Evolutionary conservation across 2,888 invertebrate species (phyloP), one percentile per base, ranked within the genome.

Genomic region (Linyphia triangularis): DNA sequence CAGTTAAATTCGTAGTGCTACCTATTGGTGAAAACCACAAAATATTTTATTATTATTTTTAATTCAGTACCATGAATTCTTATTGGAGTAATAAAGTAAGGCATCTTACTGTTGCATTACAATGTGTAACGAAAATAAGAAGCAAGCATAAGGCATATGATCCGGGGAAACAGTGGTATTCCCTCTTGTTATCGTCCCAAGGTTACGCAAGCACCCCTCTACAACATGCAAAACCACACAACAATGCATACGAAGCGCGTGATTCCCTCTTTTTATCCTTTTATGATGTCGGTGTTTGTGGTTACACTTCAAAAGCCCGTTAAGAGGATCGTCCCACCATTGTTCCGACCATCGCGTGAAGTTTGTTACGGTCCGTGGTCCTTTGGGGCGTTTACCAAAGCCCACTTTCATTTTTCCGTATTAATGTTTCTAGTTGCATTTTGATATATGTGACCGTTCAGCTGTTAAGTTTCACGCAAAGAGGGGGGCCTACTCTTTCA

Each of bases 391-490:
- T 22, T 24, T 3, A 37, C 77, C 61, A n/a, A 51, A 19, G 30
- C 63, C 33, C 19, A 51, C 51, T 70, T 70, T 69, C n/a, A 51
- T 30, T 78, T 79, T 57, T 57, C 67, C 37, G 59, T 70, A 59
- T 81, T 51, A 51, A 30, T 81, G 81, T 59, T 69, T 77, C 59
- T 51, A 57, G 51, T 59, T 37, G 81, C 69, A 70, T 81, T 70
- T 70, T 70, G 69, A 59, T 70, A 51, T 37, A 57, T 81, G 70
- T 59, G 70, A 33, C 65, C 78, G 43, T 79, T 79, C 78, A 79
- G 78, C 78, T 79, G 78, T 79, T 79, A 43, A 43, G 43, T 65
- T 79, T 85, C 77, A 85, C 85, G 85, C 77, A 57, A 83, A n/a
- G 24, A 65, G 51, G n/a, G 13, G 33, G 33, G 33, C 33, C 33